Evolutionary conservation across 2,113 vertebrate genomes (phyloP).

Genomic region (Saguinus imperator): DNA sequence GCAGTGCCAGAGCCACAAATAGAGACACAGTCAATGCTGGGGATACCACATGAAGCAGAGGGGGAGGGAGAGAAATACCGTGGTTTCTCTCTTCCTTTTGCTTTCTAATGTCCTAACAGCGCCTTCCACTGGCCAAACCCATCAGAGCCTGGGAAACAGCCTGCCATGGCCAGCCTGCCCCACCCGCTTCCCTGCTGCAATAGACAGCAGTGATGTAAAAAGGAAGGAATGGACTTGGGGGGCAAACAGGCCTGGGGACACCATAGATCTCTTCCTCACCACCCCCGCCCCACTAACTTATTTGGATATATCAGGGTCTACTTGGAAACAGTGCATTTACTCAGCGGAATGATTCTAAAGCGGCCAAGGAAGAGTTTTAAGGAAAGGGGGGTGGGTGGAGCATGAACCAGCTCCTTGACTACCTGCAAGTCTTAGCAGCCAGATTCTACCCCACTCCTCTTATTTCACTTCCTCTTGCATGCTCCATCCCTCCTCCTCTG

Average conservation of each 20-base stretch:
- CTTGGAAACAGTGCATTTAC: not conserved
- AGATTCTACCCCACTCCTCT: not conserved
- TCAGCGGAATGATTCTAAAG: not conserved
- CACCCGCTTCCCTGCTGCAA: not conserved
- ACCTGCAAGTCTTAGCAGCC: not conserved
- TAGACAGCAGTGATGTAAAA: not conserved
- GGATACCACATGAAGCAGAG: not conserved
- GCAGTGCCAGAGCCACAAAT: not conserved
- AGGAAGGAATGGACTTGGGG: not conserved
- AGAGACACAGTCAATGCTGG: not conserved
- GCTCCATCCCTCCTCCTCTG: fast-evolving
- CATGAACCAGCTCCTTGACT: not conserved
- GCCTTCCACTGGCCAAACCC: not conserved
- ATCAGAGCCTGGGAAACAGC: not conserved
- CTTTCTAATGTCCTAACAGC: not conserved
- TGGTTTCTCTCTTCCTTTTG: not conserved
- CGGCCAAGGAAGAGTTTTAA: not conserved
- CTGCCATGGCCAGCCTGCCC: not conserved
- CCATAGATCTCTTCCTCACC: not conserved
- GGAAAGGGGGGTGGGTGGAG: not conserved
- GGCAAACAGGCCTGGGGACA: not conserved
- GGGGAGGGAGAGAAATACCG: not conserved
- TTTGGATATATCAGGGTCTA: not conserved
- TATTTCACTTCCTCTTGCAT: not conserved
- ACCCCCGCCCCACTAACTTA: not conserved